phyloP scores from a whole-genome alignment of 2,888 invertebrate genomes.

The Lycaena phlaeas region DNA sequence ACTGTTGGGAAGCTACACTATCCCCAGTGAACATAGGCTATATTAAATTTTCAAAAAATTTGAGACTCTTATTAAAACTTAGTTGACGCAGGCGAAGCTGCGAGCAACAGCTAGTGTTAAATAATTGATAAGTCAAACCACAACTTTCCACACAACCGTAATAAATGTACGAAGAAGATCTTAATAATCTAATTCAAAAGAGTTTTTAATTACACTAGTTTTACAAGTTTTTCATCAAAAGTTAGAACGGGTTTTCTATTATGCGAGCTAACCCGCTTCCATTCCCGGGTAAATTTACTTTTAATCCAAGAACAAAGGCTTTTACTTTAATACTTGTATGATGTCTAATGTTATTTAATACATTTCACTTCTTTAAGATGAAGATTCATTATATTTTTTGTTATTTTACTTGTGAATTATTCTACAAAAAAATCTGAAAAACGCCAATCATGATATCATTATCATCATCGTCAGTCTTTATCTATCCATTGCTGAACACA shows the following conservation, averaged over 20 bases:
- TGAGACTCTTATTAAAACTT: too few species aligned
- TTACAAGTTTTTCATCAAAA: conserved; percentile 35
- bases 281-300: conserved; percentile 31
- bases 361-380: neutral
- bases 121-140: neutral
- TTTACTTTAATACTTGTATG: conserved; percentile 15
- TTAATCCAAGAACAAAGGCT: conserved; percentile 38
- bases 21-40: too few species aligned
- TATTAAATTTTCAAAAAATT: too few species aligned
- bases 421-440: too few species aligned
- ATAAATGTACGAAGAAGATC: neutral
- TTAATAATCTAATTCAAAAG: conserved; percentile 6
- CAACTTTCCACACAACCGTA: neutral
- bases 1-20: too few species aligned
- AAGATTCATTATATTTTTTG: too few species aligned
- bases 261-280: conserved; percentile 27
- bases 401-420: too few species aligned
- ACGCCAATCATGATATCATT: too few species aligned
- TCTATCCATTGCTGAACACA: too few species aligned
- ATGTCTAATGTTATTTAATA: neutral
- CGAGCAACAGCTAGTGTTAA: too few species aligned
- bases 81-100: too few species aligned
- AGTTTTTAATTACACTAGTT: conserved; percentile 25
- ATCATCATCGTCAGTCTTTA: too few species aligned
- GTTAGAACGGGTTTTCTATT: conserved; percentile 33